phyloP scores from a whole-genome alignment of 2,888 invertebrate genomes.

The Epirrhoe tristata region DNA sequence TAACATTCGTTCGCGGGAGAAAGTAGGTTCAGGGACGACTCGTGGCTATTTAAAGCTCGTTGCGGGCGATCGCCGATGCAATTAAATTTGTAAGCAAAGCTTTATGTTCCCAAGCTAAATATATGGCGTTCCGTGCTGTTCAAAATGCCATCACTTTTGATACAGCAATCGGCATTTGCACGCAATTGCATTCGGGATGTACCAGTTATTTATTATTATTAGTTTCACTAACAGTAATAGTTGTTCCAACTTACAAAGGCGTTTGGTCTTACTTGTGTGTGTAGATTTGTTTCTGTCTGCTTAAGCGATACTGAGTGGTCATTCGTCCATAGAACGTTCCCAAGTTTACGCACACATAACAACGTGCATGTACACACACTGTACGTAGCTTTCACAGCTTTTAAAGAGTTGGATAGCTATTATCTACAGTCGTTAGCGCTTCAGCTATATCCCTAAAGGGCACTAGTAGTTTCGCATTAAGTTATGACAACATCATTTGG shows the following conservation, averaged over 20 bases:
- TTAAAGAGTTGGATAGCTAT: conserved; percentile 25
- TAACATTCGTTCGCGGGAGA: conserved; percentile 63
- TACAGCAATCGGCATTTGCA: conserved; percentile 43
- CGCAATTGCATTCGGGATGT: conserved; percentile 34
- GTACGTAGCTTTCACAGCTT: conserved; percentile 14
- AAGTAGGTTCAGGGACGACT: conserved; percentile 83
- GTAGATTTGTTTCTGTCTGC: no score
- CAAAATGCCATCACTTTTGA: conserved; percentile 57
- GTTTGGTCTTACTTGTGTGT: no score
- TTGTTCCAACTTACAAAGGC: no score
- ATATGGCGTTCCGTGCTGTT: conserved; percentile 56
- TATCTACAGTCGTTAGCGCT: conserved; percentile 38
- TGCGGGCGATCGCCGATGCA: conserved; percentile 83
- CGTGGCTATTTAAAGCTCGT: conserved; percentile 78
- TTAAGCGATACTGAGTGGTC: no score
- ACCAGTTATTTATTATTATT: not conserved
- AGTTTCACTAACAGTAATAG: not conserved
- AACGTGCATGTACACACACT: no score
- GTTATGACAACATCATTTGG: conserved; percentile 42
- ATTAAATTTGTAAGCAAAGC: conserved; percentile 83
- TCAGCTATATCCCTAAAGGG: conserved; percentile 45
- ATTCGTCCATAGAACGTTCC: no score
- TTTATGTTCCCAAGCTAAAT: conserved; percentile 78
- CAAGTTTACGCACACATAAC: no score
- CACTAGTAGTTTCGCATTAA: conserved; percentile 43